Evolutionary conservation across 2,888 invertebrate genomes (phyloP), one percentile per base, ranked within the genome.

Genomic region (Drosophila infuscata): DNA sequence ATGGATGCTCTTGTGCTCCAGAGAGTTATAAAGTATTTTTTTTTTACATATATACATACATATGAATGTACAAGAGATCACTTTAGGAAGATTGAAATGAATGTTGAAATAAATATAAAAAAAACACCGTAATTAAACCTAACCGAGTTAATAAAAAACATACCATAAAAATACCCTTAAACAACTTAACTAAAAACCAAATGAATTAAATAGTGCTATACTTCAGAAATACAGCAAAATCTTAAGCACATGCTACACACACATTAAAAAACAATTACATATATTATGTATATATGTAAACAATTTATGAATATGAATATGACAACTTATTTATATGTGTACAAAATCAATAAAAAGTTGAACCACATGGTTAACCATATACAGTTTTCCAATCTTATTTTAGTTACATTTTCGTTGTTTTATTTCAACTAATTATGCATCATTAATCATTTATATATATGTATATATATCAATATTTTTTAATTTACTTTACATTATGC

Each of bases 301-400:
- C 38, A 57, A 60, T 54, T 57, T 57, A 79, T 57, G 46, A 33
- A 59, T 46, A 41, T 58, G 46, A 41, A 64, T 74, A 74, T 33
- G 51, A 67, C 54, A 70, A 78, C 51, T 64, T 67, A 66, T 70
- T 62, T 70, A 67, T 61, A 53, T 70, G 81, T 76, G 81, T 80
- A 80, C 62, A 70, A 66, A 70, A 66, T 52, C 48, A 81, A 70
- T 78, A 71, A 78, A 78, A 32, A 46, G 53, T 61, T 70, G 48
- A 70, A 62, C 52, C 58, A 57, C 51, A 74, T 57, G 59, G 67
- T 20, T 25, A 46, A 46, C 46, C 12, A 46, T 15, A 51, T 58
- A 36, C 38, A 30, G 25, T 46, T 15, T 32, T 20, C 43, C 46
- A 15, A 0, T 25, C 3, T 30, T 5, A 11, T 11, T 51, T 51